Conservation (phyloP, 2,888 invertebrate species). For the Buathra laborator region DNA sequence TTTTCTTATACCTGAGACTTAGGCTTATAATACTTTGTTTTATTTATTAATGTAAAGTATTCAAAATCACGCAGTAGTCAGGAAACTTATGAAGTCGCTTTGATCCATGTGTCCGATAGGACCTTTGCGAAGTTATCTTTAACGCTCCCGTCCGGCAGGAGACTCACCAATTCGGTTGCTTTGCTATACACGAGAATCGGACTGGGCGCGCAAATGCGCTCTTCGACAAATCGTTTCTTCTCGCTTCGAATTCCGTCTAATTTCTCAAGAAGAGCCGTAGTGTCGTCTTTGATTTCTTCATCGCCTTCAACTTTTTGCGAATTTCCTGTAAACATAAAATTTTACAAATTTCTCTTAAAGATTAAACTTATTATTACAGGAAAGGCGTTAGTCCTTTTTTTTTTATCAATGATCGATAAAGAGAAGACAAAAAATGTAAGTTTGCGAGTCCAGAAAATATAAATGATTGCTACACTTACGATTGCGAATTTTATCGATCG, state of each 20-base stretch:
- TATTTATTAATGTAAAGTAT: background rate
- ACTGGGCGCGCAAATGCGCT: constrained; percentile 77
- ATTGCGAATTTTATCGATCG: too few species aligned
- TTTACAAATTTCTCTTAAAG: background rate
- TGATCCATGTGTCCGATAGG: constrained; percentile 72
- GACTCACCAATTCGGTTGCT: constrained; percentile 72
- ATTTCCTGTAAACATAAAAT: constrained; percentile 50
- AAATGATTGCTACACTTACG: too few species aligned
- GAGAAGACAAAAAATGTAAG: too few species aligned
- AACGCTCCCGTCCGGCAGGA: constrained; percentile 69
- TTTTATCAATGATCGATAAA: too few species aligned
- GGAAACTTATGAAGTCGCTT: constrained; percentile 68
- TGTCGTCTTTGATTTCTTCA: constrained; percentile 58
- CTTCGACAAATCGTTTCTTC: constrained; percentile 75
- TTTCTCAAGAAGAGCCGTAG: constrained; percentile 68
- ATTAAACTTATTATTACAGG: constrained; percentile 18
- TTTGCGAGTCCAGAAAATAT: too few species aligned
- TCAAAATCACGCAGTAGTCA: background rate
- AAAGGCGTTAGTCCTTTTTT: background rate
- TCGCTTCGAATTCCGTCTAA: constrained; percentile 74
- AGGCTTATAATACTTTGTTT: background rate
- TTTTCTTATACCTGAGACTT: background rate
- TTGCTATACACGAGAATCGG: constrained; percentile 78
- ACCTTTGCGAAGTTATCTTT: constrained; percentile 65
- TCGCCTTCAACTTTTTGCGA: constrained; percentile 58